phyloP scores from a whole-genome alignment of 92 coral and sea anemone genomes.

The Umimayanthus kanabou region DNA sequence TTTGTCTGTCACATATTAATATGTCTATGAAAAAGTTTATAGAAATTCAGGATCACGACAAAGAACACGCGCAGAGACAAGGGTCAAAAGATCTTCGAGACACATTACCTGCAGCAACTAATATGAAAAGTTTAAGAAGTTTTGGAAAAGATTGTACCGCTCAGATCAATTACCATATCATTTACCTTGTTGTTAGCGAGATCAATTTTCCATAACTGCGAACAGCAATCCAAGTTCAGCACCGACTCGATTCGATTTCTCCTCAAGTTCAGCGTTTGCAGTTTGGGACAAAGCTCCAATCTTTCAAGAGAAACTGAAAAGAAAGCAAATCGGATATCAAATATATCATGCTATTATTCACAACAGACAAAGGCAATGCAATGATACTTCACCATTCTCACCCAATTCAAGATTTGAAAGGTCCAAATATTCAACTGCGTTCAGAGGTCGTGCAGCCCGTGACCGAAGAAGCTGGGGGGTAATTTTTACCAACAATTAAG shows the following conservation, averaged over 20 bases:
- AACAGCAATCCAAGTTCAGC: constrained; percentile 82
- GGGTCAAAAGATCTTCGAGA: constrained; percentile 1
- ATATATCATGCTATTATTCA: background rate
- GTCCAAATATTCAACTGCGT: constrained; percentile 82
- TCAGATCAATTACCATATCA: constrained; percentile 7
- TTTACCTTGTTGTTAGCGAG: constrained; percentile 94
- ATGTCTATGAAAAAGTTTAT: background rate
- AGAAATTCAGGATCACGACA: background rate
- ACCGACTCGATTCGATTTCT: constrained; percentile 81
- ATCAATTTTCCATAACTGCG: constrained; percentile 96
- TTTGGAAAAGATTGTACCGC: background rate
- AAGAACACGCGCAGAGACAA: background rate
- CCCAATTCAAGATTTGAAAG: constrained; percentile 89
- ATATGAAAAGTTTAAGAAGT: background rate
- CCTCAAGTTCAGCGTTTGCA: constrained; percentile 77
- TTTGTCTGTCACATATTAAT: background rate
- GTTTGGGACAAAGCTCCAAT: constrained; percentile 88
- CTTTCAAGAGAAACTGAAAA: constrained; percentile 81
- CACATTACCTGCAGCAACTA: background rate
- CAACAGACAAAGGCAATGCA: constrained; percentile 17
- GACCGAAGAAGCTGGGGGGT: constrained; percentile 82
- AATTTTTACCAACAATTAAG: constrained; percentile 12
- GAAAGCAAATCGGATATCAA: background rate
- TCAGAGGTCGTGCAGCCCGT: constrained; percentile 86
- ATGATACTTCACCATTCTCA: constrained; percentile 35